Percentiles rank a stretch among this genome's conserved stretches.
Conservation (phyloP, 2,113 vertebrate genomes). For the Malaclemys terrapin region DNA sequence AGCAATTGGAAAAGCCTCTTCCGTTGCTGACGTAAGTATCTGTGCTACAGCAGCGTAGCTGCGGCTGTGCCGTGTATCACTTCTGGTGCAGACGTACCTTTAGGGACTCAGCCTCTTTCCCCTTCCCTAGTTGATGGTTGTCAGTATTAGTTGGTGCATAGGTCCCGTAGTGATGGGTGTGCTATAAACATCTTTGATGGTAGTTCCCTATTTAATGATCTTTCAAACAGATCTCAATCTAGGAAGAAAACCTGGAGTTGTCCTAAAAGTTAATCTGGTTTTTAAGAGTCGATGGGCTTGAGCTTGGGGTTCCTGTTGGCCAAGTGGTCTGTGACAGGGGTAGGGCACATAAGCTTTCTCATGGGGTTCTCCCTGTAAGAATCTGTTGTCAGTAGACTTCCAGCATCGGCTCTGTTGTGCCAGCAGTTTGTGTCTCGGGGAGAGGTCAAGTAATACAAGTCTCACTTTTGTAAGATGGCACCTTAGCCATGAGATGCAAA, state of each 20-base stretch:
- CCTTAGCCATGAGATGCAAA: neutral
- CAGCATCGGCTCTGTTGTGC: neutral
- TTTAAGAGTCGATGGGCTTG: neutral
- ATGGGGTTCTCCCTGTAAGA: neutral
- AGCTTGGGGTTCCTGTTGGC: neutral
- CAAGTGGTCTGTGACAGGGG: neutral
- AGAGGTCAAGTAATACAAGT: rapidly evolving
- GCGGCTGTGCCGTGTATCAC: no score
- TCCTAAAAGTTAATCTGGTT: neutral
- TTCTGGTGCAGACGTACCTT: neutral
- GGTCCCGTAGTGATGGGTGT: neutral
- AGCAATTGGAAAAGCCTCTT: neutral
- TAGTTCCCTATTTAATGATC: neutral
- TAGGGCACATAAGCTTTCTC: neutral
- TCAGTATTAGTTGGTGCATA: neutral
- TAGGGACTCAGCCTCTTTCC: neutral
- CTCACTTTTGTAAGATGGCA: neutral
- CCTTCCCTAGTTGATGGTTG: neutral
- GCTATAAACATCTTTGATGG: neutral
- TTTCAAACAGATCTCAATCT: neutral
- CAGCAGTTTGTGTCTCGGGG: rapidly evolving
- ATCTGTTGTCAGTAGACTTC: neutral
- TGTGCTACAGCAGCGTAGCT: neutral
- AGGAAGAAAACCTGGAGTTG: neutral
- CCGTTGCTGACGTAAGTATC: neutral